Conservation (phyloP, 2,113 vertebrate genomes). For the Cacatua alba region DNA sequence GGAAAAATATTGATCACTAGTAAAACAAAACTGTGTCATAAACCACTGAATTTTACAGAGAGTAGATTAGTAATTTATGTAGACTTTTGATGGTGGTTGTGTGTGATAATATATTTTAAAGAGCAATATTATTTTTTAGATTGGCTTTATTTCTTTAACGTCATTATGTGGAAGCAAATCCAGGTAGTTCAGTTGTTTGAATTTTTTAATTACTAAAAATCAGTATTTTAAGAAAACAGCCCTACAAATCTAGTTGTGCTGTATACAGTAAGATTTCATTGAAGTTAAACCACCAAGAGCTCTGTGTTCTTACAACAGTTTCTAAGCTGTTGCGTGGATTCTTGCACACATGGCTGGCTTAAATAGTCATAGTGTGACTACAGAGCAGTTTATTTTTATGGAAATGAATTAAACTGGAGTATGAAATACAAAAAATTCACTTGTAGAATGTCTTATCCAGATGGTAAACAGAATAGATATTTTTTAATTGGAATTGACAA, state of each 20-base stretch:
- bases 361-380: background rate
- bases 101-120: background rate
- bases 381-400: background rate
- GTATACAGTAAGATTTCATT: background rate
- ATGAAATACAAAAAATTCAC: background rate
- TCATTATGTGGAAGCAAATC: too few relatives aligned
- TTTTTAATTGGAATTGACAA: background rate
- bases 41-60: background rate
- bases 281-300: background rate
- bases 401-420: background rate
- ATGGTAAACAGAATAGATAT: background rate
- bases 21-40: background rate
- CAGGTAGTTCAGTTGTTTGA: too few relatives aligned
- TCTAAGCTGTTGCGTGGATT: background rate
- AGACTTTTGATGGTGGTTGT: background rate
- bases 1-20: background rate
- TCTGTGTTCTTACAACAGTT: background rate
- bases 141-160: too few relatives aligned
- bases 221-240: background rate
- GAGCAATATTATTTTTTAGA: background rate
- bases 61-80: background rate
- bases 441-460: background rate
- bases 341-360: background rate
- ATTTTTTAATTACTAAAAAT: background rate
- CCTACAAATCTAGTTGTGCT: background rate